phyloP scores from a whole-genome alignment of 2,888 invertebrate species.

The Nephrotoma guestfalica region DNA sequence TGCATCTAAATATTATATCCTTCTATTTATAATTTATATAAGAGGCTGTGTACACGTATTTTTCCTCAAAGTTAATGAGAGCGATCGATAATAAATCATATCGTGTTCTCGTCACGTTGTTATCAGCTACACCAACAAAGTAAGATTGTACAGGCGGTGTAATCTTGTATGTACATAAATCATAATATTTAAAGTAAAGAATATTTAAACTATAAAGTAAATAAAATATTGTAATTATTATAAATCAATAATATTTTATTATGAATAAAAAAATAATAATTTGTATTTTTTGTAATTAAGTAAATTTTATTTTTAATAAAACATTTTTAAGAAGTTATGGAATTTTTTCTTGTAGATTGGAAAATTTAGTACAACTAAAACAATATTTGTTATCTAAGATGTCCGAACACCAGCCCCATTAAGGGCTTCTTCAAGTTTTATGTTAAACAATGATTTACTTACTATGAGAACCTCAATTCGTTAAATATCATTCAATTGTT shows the following conservation, averaged over 20 bases:
- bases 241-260: background rate
- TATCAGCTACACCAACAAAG: background rate
- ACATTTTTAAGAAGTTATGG: background rate
- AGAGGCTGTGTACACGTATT: background rate
- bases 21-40: background rate
- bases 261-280: background rate
- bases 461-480: no score
- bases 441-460: no score
- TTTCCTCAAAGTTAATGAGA: background rate
- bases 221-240: background rate
- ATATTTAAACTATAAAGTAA: background rate
- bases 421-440: no score
- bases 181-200: background rate
- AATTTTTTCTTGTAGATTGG: no score
- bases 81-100: background rate
- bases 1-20: background rate
- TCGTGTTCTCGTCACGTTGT: background rate
- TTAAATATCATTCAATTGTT: no score
- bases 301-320: background rate
- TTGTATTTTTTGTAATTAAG: background rate
- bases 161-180: background rate
- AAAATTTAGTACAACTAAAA: no score
- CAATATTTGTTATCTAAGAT: no score
- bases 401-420: no score
- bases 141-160: background rate